phyloP scores from a whole-genome alignment of 2,888 invertebrate species.

The Nudaria mundana region DNA sequence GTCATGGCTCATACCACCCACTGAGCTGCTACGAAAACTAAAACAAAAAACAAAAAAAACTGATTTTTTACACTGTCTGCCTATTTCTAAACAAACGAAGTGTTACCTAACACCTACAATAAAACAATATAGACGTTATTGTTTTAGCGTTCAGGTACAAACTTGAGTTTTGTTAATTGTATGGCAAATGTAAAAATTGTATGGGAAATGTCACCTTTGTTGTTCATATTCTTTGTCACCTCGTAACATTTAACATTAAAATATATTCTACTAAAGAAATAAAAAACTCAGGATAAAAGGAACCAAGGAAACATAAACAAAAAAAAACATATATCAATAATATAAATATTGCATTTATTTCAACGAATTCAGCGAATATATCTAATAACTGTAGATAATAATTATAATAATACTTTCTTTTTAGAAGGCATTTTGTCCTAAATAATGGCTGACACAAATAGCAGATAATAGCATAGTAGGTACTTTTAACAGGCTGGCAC shows the following conservation, averaged over 20 bases:
- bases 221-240: constrained; percentile 38
- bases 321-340: constrained; percentile 78
- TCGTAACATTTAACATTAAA: constrained; percentile 41
- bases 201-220: constrained; percentile 37
- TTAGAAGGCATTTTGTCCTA: constrained; percentile 69
- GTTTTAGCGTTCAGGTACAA: constrained; percentile 63
- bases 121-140: constrained; percentile 49
- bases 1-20: constrained; percentile 48
- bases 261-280: constrained; percentile 38
- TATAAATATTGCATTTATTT: constrained; percentile 83
- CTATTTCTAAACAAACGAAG: too few relatives aligned
- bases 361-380: constrained; percentile 80
- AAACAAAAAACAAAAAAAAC: too few relatives aligned
- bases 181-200: constrained; percentile 53
- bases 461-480: constrained; percentile 55
- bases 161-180: constrained; percentile 44
- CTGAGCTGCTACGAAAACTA: constrained; percentile 52
- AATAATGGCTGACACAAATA: constrained; percentile 42
- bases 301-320: constrained; percentile 66
- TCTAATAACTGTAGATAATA: constrained; percentile 80
- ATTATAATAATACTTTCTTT: constrained; percentile 80
- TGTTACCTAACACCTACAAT: constrained; percentile 31
- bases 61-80: too few relatives aligned
- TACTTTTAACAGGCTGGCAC: constrained; percentile 75
- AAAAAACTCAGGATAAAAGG: constrained; percentile 63